Evolutionary conservation across 2,888 invertebrate species (phyloP).

Genomic region (Resseliella maxima): DNA sequence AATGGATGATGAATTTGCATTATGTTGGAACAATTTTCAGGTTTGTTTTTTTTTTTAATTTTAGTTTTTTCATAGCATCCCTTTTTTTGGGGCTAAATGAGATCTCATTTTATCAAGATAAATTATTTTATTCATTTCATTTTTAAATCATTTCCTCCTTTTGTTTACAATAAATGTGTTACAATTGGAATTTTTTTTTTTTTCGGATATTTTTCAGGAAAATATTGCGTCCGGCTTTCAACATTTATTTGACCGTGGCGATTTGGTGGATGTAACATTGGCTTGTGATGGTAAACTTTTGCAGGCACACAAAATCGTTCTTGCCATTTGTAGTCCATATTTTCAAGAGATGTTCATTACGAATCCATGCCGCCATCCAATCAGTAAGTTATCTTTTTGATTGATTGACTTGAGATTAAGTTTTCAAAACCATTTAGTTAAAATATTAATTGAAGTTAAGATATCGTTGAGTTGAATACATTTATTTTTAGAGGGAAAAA

Average conservation of each 20-base stretch:
- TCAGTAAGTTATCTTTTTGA: conserved; percentile 65
- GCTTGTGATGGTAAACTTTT: conserved; percentile 69
- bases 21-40: conserved; percentile 68
- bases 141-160: no score
- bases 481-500: no score
- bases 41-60: background rate
- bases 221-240: conserved; percentile 68
- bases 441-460: background rate
- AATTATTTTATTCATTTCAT: background rate
- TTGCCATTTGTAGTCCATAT: conserved; percentile 70
- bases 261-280: conserved; percentile 69
- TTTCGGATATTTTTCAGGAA: no score
- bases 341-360: conserved; percentile 69
- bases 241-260: conserved; percentile 68
- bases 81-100: no score
- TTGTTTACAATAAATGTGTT: no score
- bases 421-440: background rate
- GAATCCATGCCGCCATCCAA: conserved; percentile 68
- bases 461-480: no score
- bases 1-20: conserved; percentile 66
- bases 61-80: background rate
- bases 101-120: background rate
- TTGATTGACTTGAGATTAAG: background rate
- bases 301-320: conserved; percentile 69
- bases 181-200: no score